Evolutionary conservation across 2,113 vertebrate species (phyloP).

Genomic region (Polyodon spathula): DNA sequence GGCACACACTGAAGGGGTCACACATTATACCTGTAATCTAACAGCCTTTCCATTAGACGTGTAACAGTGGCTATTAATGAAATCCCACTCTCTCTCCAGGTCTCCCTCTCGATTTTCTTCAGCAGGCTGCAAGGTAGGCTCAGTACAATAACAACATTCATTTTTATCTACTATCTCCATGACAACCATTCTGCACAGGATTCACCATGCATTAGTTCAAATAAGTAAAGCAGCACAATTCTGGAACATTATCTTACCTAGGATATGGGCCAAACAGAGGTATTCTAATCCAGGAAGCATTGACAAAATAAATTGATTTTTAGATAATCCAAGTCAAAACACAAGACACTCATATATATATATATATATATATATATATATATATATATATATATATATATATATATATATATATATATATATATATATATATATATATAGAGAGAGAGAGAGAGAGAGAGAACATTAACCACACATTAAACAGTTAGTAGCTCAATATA

Average conservation of each 20-base stretch:
- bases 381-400: too few relatives aligned
- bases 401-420: too few relatives aligned
- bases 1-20: neutral
- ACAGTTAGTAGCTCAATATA: too few relatives aligned
- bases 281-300: constrained; percentile 99
- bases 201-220: constrained; percentile 30
- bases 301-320: constrained; percentile 92
- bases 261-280: constrained; percentile 99
- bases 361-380: too few relatives aligned
- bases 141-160: constrained; percentile 51
- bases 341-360: constrained; percentile 29
- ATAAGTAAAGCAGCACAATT: constrained; percentile 45
- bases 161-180: constrained; percentile 58
- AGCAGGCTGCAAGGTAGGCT: constrained; percentile 71
- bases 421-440: too few relatives aligned
- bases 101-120: constrained; percentile 98
- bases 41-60: constrained; percentile 89
- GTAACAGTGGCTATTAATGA: constrained; percentile 95
- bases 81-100: constrained; percentile 95
- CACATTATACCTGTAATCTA: constrained; percentile 82
- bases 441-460: too few relatives aligned
- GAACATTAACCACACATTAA: too few relatives aligned
- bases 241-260: constrained; percentile 87
- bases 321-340: constrained; percentile 74
- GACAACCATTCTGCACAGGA: constrained; percentile 54